These are phyloP conservation scores for Caenorhabditis remanei DNA, from an alignment of 1,140 invertebrate genomes.

Conservation along the genomic window DNA sequence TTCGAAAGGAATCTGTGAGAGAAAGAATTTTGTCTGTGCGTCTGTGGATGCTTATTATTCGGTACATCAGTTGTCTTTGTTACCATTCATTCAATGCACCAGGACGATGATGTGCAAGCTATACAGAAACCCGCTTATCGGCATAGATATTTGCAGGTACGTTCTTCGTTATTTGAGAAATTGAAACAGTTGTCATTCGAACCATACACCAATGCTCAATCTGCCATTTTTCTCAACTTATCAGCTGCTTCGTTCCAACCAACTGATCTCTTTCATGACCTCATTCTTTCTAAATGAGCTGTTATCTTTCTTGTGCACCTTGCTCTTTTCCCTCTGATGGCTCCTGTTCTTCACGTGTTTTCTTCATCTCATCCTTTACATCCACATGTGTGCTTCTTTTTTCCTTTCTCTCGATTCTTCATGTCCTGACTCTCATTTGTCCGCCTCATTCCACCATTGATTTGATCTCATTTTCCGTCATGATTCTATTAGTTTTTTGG, in stretches of 20 bases:
- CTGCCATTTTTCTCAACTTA: not conserved
- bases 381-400: conserved; percentile 10
- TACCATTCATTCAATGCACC: conserved; percentile 6
- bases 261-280: not conserved
- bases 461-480: not conserved
- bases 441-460: not conserved
- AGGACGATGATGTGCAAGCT: conserved; percentile 40
- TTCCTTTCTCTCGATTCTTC: not conserved
- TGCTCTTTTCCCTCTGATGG: not conserved
- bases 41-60: conserved; percentile 52
- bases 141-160: conserved; percentile 42
- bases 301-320: conserved; percentile 11
- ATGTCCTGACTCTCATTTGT: not conserved
- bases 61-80: not conserved
- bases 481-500: not conserved
- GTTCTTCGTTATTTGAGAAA: not conserved
- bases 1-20: conserved; percentile 45
- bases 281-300: not conserved
- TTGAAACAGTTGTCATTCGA: not conserved
- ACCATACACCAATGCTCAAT: conserved; percentile 13
- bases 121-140: conserved; percentile 4
- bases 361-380: not conserved
- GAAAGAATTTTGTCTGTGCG: not conserved
- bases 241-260: conserved; percentile 16
- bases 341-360: conserved; percentile 20